Evolutionary conservation across 2,797 vertebrate species (phyloP), one percentile per base, ranked within the genome.

Genomic region (Sebastes nivosus): DNA sequence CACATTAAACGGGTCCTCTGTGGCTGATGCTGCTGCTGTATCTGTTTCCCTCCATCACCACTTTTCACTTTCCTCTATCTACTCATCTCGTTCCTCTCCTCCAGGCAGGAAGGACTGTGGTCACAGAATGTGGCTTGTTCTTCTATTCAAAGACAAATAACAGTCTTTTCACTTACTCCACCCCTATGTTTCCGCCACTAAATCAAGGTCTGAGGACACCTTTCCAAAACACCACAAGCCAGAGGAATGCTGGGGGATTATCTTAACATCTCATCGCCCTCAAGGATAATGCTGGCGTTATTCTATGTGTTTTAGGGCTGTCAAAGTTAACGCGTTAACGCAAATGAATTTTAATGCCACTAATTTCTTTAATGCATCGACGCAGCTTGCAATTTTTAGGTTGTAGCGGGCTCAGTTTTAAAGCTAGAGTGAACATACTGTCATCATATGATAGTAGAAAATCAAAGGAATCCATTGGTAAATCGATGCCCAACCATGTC

Each of bases 111-210:
- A 74, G 27, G 29, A 63, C 6, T 83, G 85, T 36, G 87, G 84
- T 85, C 61, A 36, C 63, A 75, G 66, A 77, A 61, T 67, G 54
- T 24, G 78, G 54, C 66, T 66, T 11, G 42, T 77, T 85, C 67
- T 80, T 83, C 78, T 80, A 74, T 76, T 89, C 71, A 22, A 4
- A 75, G 85, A 76, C 73, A 77, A 88, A 83, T 74, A 77, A 75
- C 77, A 65, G 80, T 79, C n/a, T 82, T 81, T 84, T 73, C 71
- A 72, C 71, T 58, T 6, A 60, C 75, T 79, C 71, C 71, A 82
- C 75, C 79, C 67, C 67, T 7, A 6, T 36, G 59, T 69, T 80
- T 63, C 76, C 59, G 75, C 68, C 24, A 36, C 80, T 72, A 87
- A 88, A 79, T 80, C 34, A 78, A 81, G n/a, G 46, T 77, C 75